Conservation (phyloP, 1,140 invertebrate genomes). For the Brachionus manjavacas region DNA sequence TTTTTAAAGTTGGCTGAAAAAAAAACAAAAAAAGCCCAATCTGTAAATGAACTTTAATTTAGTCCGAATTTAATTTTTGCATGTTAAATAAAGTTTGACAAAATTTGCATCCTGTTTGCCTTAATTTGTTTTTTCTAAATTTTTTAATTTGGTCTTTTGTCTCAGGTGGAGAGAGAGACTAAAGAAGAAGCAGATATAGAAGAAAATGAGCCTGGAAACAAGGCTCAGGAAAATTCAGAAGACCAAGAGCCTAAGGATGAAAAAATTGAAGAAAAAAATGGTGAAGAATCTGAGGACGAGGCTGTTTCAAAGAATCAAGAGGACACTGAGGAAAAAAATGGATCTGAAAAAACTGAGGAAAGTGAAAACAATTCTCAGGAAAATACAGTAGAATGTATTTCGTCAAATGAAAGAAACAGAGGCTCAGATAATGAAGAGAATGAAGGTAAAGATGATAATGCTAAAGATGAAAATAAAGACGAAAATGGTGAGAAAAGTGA, state of each 20-base stretch:
- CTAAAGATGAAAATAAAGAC: not conserved
- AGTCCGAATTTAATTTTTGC: not conserved
- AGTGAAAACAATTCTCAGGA: too few species aligned
- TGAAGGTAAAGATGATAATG: not conserved
- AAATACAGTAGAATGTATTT: not conserved
- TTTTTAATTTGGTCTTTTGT: not conserved
- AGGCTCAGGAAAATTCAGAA: not conserved
- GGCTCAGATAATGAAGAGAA: not conserved
- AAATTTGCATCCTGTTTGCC: not conserved
- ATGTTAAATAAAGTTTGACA: not conserved
- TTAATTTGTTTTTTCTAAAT: not conserved
- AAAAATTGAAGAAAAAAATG: not conserved
- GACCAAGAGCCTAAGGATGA: not conserved
- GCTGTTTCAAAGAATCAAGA: too few species aligned
- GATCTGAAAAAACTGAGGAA: not conserved
- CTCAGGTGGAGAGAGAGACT: not conserved
- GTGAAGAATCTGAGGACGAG: not conserved
- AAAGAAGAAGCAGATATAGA: not conserved
- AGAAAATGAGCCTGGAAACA: not conserved
- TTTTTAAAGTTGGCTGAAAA: constrained; percentile 35
- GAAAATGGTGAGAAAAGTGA: not conserved
- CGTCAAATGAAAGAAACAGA: not conserved
- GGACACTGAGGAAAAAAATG: not conserved
- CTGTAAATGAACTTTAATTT: not conserved
- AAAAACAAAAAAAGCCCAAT: not conserved